Conservation (phyloP, 2,113 vertebrate species). For the Toxostoma redivivum region DNA sequence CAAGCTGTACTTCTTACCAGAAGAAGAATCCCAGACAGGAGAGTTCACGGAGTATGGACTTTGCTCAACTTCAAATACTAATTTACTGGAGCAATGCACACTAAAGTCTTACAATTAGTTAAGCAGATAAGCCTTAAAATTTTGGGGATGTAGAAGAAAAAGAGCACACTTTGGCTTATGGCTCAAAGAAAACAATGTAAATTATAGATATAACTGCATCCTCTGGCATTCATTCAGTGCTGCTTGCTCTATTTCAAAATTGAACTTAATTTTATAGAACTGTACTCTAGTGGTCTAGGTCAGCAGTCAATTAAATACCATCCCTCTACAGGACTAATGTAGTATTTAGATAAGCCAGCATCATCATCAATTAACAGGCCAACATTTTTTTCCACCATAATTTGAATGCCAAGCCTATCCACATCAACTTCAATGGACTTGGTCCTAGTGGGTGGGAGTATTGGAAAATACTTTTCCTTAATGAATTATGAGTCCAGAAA, state of each 20-base stretch:
- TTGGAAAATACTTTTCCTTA: background rate
- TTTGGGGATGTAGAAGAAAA: background rate
- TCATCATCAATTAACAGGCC: background rate
- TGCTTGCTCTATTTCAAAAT: background rate
- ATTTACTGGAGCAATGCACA: background rate
- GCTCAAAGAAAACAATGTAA: background rate
- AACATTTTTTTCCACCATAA: background rate
- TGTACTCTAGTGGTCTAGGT: background rate
- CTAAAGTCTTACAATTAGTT: background rate
- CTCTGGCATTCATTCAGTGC: background rate
- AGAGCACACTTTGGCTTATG: background rate
- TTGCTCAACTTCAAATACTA: background rate
- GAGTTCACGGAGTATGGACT: background rate
- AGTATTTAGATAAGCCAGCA: background rate
- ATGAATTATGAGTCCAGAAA: background rate
- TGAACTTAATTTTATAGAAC: background rate
- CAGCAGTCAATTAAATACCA: background rate
- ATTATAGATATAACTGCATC: background rate
- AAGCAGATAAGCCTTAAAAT: background rate
- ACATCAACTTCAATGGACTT: background rate
- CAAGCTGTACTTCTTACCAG: background rate
- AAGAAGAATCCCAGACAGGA: background rate
- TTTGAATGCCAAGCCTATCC: background rate
- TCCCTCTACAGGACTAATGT: background rate
- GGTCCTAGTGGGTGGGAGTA: background rate